phyloP scores from a whole-genome alignment of 23 tunicate species.

The Phallusia fumigata region DNA sequence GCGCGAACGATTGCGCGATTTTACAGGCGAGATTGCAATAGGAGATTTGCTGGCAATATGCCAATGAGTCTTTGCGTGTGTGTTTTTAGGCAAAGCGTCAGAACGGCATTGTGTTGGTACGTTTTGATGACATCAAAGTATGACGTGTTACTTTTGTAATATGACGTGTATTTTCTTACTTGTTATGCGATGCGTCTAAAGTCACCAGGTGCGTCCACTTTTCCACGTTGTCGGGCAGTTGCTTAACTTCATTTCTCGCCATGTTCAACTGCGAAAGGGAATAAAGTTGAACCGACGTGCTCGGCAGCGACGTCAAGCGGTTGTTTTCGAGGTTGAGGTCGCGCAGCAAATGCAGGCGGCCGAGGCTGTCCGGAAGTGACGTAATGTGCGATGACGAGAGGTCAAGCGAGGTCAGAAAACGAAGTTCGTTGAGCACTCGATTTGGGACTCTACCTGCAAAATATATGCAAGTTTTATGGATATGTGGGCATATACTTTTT shows the following conservation, averaged over 20 bases:
- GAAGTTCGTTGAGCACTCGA: conserved; percentile 68
- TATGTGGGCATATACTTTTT: not conserved
- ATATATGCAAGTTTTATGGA: not conserved
- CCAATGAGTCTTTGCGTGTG: no score
- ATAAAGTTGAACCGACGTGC: conserved; percentile 45
- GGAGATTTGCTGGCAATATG: no score
- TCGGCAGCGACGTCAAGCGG: conserved; percentile 50
- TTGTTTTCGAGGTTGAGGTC: conserved; percentile 66
- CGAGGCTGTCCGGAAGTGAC: conserved; percentile 74
- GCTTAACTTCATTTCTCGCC: conserved; percentile 55
- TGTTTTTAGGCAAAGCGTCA: no score
- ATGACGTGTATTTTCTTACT: conserved; percentile 17
- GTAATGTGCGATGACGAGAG: conserved; percentile 60
- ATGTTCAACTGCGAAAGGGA: conserved; percentile 51
- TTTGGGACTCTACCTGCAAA: conserved; percentile 52
- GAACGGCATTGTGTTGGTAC: no score
- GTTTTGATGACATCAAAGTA: no score
- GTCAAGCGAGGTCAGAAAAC: conserved; percentile 58
- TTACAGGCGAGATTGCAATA: no score
- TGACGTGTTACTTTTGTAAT: no score
- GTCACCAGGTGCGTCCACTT: conserved; percentile 63
- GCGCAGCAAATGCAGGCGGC: conserved; percentile 55
- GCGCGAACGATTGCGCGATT: no score
- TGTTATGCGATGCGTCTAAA: conserved; percentile 61
- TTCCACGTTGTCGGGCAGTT: conserved; percentile 47